These are phyloP conservation scores for Anoplopoma fimbria DNA, from an alignment of 2,113 vertebrate genomes.

Conservation along the genomic window DNA sequence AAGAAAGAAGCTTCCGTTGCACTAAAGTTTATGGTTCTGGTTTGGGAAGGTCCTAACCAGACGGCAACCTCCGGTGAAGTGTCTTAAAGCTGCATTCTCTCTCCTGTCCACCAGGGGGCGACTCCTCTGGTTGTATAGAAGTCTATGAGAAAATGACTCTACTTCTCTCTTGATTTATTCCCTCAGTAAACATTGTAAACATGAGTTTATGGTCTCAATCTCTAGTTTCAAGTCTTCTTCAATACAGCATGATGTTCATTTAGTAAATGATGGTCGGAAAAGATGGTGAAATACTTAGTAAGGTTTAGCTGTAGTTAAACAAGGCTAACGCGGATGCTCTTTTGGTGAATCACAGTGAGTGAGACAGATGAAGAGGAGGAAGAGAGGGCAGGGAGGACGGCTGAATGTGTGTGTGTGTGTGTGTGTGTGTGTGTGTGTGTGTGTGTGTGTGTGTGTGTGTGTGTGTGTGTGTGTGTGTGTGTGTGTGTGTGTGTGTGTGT, in stretches of 20 bases:
- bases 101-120: neutral
- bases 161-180: too few species aligned
- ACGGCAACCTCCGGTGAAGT: too few species aligned
- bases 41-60: neutral
- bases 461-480: slow-evolving; percentile 7
- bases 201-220: too few species aligned
- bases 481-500: slow-evolving; percentile 12
- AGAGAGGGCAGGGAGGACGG: slow-evolving; percentile 3
- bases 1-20: neutral
- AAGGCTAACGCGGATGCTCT: slow-evolving; percentile 3
- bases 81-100: too few species aligned
- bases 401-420: slow-evolving; percentile 33
- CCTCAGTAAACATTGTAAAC: too few species aligned
- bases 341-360: slow-evolving; percentile 26
- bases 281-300: too few species aligned
- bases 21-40: neutral
- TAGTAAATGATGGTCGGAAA: too few species aligned
- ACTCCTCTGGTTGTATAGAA: neutral
- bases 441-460: slow-evolving; percentile 23
- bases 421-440: slow-evolving; percentile 24
- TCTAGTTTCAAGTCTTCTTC: too few species aligned
- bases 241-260: too few species aligned
- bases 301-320: too few species aligned
- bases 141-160: neutral
- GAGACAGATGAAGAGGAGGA: slow-evolving; percentile 37